phyloP scores from a whole-genome alignment of 2,113 vertebrate species.

The Scopus umbretta region DNA sequence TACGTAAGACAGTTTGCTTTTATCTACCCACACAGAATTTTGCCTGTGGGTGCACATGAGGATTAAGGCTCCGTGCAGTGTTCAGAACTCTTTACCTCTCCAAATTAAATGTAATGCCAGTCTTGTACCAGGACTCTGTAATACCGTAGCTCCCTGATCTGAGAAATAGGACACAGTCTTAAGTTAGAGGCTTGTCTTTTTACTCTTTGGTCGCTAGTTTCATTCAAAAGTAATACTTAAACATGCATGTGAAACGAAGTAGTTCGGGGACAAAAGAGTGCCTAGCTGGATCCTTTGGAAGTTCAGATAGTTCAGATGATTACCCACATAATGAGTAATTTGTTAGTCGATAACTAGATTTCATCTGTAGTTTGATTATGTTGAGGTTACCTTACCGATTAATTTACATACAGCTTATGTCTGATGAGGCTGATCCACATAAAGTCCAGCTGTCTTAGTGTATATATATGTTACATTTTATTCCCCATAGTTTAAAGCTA shows the following conservation, averaged over 20 bases:
- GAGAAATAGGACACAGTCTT: background rate
- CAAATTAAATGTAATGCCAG: slow-evolving; percentile 5
- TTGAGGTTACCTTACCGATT: background rate
- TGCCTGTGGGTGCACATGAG: slow-evolving; percentile 52
- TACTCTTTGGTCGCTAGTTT: background rate
- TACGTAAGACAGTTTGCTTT: slow-evolving; percentile 49
- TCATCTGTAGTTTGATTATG: background rate
- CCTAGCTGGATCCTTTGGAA: background rate
- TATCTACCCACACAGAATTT: slow-evolving; percentile 58
- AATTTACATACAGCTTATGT: background rate
- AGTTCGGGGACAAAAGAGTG: background rate
- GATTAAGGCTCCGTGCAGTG: slow-evolving; percentile 35
- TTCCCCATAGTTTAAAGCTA: background rate
- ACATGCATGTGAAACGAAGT: background rate
- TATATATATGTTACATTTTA: background rate
- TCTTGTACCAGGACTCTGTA: background rate
- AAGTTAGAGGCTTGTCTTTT: background rate
- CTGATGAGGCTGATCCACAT: background rate
- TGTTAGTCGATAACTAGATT: background rate
- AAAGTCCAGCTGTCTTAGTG: background rate
- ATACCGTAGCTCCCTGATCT: background rate
- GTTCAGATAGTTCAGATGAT: background rate
- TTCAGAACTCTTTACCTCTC: slow-evolving; percentile 26
- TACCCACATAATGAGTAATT: background rate
- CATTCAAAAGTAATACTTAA: background rate